Base-by-base conservation (phyloP, 2,888 invertebrate genomes). In the Chymomyza fuscimana region DNA sequence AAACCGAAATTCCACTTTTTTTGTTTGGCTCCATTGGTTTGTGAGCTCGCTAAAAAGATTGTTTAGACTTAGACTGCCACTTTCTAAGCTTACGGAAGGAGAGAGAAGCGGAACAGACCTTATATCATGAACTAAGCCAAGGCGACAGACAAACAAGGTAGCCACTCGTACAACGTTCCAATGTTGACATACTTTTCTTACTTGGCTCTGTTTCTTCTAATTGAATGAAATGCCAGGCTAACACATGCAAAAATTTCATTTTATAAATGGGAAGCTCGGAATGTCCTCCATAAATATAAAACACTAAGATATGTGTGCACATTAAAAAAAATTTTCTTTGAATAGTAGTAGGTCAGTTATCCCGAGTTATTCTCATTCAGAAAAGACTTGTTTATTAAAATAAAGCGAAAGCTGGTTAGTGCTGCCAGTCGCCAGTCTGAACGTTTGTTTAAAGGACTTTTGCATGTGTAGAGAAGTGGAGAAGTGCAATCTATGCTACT, bases 161-260 rank as follows among this genome's bases (percentile, higher is more conserved):
- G 6, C 40, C 40, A 46, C 12, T 46, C 12, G 40, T 12, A 12
- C 40, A 6, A 46, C 40, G 65, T 72, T 76, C 72, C 68, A 72
- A 64, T 76, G 60, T 10, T 54, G 54, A 10, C 10, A 12, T 46
- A 46, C 12, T 46, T 46, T 46, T 10, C 40, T 4, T 10, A 10
- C 40, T 40, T 10, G 4, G 40, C 40, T 10, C 7, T 32, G 29
- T 50, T 60, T 32, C 4, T 67, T 73, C 73, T 83, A 84, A 83
- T 83, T 84, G 83, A 84, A 87, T 84, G 86, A 74, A 87, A 84
- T 80, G 61, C 79, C 81, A 65, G 62, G 19, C 54, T 12, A 12
- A 54, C 16, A 54, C 54, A 54, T 9, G 15, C 54, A 32, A 54
- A 77, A 86, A 83, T 80, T 73, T 81, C 75, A 82, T 87, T 83